Percentiles rank a stretch among this genome's conserved stretches.
phyloP scores from a whole-genome alignment of 2,113 vertebrate species.

The Carlito syrichta region DNA sequence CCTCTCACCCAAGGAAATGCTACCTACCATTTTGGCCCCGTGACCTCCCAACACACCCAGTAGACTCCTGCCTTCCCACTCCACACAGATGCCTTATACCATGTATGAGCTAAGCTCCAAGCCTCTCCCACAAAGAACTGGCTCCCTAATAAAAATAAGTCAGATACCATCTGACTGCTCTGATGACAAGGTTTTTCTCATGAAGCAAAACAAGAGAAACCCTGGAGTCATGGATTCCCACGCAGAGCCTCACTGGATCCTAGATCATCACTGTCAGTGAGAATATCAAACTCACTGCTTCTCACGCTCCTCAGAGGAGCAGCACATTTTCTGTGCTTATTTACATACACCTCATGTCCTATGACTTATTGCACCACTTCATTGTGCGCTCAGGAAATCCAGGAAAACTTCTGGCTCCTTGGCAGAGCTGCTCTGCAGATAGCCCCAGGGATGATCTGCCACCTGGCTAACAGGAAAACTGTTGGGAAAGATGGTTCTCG shows the following conservation, averaged over 20 bases:
- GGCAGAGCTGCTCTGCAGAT: rapidly evolving
- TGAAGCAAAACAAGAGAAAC: background rate
- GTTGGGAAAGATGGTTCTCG: background rate
- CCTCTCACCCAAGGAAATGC: background rate
- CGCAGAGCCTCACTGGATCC: background rate
- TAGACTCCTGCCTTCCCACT: too few species aligned
- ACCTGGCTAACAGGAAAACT: background rate
- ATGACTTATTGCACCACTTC: too few species aligned
- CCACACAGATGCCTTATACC: background rate
- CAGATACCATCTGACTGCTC: background rate
- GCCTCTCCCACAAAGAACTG: background rate
- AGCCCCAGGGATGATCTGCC: background rate
- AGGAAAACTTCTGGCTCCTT: background rate
- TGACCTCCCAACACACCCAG: background rate
- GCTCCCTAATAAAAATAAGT: background rate
- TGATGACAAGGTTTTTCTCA: background rate
- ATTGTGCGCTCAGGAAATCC: rapidly evolving
- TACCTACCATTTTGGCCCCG: rapidly evolving
- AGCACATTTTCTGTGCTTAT: background rate
- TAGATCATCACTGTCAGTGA: background rate
- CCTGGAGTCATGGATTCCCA: rapidly evolving
- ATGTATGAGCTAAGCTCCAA: background rate
- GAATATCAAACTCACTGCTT: background rate
- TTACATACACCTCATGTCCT: background rate
- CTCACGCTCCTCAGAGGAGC: background rate